Base-by-base conservation (phyloP, 92 coral and sea anemone species). In the Palythoa caribaeorum region DNA sequence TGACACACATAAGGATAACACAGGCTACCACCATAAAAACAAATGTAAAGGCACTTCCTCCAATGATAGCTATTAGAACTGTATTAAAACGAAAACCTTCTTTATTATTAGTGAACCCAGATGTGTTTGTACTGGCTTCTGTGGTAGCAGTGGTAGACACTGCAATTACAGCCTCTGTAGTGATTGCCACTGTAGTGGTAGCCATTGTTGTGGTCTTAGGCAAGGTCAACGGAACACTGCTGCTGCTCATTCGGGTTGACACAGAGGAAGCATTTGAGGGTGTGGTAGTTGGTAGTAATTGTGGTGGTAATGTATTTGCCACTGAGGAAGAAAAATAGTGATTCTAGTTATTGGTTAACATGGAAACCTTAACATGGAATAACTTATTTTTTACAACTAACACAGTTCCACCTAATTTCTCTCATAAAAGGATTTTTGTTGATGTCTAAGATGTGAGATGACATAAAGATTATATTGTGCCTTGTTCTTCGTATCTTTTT, bases 11-110 rank as follows among this genome's bases (percentile, higher is more conserved):
- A 0, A 81, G 74, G 19, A 81, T 66, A 16, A 81, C 55, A 50
- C 86, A 81, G 9, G 86, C 86, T 12, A 48, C 40, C 9, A 81
- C 47, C 86, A 81, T 81, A 51, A 53, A 81, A 8, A 81, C 38
- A 12, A 81, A 81, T 0, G 86, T 81, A 47, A 66, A 81, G n/a
- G 73, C 65, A 21, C 75, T 47, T 48, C 86, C 86, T 3, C 39
- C 86, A 66, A 81, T 81, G 37, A 81, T 63, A 5, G 76, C 86
- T 38, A 81, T 68, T 2, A 81, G 6, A 16, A 81, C 76, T 19
- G 76, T 81, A 40, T 28, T 69, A 20, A 21, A 65, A 13, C 37
- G 63, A 63, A 80, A 80, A 5, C 85, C 85, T 65, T 44, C 52
- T 28, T 50, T 47, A 1, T 71, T 39, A 5, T 10, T 36, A 17